Base-by-base conservation (phyloP, 2,888 invertebrate species). In the Tipula lateralis region DNA sequence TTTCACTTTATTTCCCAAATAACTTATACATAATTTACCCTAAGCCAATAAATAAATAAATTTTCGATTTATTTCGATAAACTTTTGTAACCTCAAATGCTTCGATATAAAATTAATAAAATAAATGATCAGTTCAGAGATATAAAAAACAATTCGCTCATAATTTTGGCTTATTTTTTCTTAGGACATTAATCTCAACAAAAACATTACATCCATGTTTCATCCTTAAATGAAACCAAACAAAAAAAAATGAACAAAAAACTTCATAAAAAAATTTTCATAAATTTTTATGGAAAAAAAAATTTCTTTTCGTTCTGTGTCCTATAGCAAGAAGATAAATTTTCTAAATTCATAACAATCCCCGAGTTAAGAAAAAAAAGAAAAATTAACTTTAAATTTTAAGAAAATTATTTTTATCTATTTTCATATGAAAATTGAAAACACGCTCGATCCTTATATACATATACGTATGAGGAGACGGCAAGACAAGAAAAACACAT, bases 151-250 rank as follows among this genome's bases (percentile, higher is more conserved):
- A 24, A 66, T 66, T 66, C 66, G 24, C 66, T 24, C 66, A 66
- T 66, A 66, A 66, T 24, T 66, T 66, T 24, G 66, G 66, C 24
- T 66, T 24, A 66, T 24, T 66, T 66, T n/a, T 66, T 19, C 24
- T 66, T 24, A 24, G 66, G 24, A 66, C 66, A 66, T 66, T 66
- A 66, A 66, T 66, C 66, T 66, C 66, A 66, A 66, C 66, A 66
- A 66, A 66, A 24, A 66, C 66, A 66, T 66, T 24, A 66, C n/a
- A n/a, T n/a, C n/a, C n/a, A n/a, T n/a, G 66, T 66, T 66, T 24
- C 66, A 66, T 66, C 66, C 66, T 66, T 66, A 66, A 66, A 66
- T 66, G 24, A 66, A 66, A 66, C 19, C 19, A 24, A 24, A 24
- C 4, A 44, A 24, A 66, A 66, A 66, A 36, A 50, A 50, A 50